Conservation (phyloP, 2,888 invertebrate species). For the Eupithecia pulchellata region DNA sequence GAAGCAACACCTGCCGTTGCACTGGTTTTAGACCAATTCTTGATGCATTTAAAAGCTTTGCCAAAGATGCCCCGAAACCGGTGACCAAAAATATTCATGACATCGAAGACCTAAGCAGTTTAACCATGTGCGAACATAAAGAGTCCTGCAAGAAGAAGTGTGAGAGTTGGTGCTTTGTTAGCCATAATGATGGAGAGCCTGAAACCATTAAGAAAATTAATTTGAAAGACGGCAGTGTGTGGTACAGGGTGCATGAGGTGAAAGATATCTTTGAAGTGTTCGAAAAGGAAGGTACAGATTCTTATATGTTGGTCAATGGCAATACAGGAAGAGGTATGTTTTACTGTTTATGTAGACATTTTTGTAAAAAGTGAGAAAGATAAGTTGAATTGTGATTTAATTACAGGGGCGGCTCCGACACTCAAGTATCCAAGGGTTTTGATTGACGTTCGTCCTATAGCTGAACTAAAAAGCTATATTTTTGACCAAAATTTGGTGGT, state of each 20-base stretch:
- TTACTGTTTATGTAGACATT: constrained; percentile 61
- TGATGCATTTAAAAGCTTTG: constrained; percentile 91
- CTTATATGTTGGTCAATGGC: constrained; percentile 88
- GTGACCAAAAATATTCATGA: constrained; percentile 72
- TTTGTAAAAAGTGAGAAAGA: constrained; percentile 90
- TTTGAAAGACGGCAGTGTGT: constrained; percentile 70
- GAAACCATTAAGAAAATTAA: constrained; percentile 54
- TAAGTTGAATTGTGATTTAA: not conserved
- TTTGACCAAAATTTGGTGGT: constrained; percentile 78
- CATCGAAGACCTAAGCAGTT: constrained; percentile 69
- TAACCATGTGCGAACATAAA: constrained; percentile 53
- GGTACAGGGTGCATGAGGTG: constrained; percentile 82
- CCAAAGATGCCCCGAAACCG: constrained; percentile 82
- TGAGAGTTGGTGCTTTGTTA: constrained; percentile 62
- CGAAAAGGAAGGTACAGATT: constrained; percentile 63
- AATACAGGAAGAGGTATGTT: constrained; percentile 89
- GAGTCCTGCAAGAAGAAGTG: constrained; percentile 65
- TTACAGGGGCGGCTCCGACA: constrained; percentile 76
- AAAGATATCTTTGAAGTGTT: constrained; percentile 80
- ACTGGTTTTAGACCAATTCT: constrained; percentile 92
- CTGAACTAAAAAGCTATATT: constrained; percentile 80
- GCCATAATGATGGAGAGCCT: constrained; percentile 51
- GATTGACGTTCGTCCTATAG: constrained; percentile 87
- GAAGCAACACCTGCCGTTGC: constrained; percentile 92
- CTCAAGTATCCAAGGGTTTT: constrained; percentile 77